Conservation (phyloP, 2,888 invertebrate genomes). For the Trachelus stipa region DNA sequence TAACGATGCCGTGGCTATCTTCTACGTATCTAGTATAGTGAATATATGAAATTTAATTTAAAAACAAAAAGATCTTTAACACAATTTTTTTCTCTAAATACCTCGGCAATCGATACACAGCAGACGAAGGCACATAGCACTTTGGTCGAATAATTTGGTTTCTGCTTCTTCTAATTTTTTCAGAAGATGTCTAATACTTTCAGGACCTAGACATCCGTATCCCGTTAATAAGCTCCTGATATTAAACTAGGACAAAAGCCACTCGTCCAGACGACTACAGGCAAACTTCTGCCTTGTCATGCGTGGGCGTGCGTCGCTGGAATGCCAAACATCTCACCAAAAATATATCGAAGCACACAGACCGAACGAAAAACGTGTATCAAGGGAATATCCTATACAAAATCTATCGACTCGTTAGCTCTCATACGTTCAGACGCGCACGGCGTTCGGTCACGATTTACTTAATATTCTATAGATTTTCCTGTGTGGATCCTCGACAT, state of each 20-base stretch:
- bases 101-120: constrained; percentile 72
- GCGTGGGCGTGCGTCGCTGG: constrained; percentile 23
- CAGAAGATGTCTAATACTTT: neutral
- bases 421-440: neutral
- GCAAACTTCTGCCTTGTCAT: constrained; percentile 18
- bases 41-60: neutral
- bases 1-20: neutral
- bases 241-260: constrained; percentile 4
- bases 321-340: constrained; percentile 24
- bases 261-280: constrained; percentile 6
- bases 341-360: constrained; percentile 23
- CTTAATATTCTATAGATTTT: neutral
- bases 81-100: constrained; percentile 48
- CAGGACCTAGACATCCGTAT: neutral
- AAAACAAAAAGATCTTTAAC: neutral
- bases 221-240: neutral
- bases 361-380: constrained; percentile 15
- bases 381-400: neutral
- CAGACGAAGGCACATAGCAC: constrained; percentile 69
- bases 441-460: neutral
- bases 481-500: neutral
- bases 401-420: constrained; percentile 1
- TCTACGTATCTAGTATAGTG: neutral
- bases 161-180: neutral
- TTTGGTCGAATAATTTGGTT: constrained; percentile 33